Percentiles rank a stretch among this genome's conserved stretches.
Conservation (phyloP, 2,888 invertebrate species). For the Sarcophaga subvicina region DNA sequence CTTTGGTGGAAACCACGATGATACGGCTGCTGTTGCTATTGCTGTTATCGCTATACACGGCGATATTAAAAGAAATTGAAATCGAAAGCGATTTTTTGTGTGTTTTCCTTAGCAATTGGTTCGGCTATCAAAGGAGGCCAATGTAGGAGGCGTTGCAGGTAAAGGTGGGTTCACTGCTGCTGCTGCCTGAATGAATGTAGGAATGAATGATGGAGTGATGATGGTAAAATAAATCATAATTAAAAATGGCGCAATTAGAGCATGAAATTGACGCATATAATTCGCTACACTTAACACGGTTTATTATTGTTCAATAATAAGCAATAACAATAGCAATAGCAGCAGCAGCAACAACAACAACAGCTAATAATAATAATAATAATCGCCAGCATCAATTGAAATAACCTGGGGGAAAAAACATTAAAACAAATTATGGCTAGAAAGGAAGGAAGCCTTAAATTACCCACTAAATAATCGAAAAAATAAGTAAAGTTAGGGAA, state of each 20-base stretch:
- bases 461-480: background rate
- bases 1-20: background rate
- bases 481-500: no score
- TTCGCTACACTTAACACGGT: constrained; percentile 60
- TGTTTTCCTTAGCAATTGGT: constrained; percentile 7
- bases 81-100: background rate
- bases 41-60: background rate
- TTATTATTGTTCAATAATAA: constrained; percentile 63
- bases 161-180: background rate
- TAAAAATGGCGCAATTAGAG: constrained; percentile 70
- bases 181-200: background rate
- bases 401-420: background rate
- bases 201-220: constrained; percentile 1
- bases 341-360: background rate
- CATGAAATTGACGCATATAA: constrained; percentile 70
- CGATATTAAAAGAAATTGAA: background rate
- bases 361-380: background rate
- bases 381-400: constrained; percentile 16
- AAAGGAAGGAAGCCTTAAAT: background rate
- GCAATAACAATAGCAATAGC: constrained; percentile 31
- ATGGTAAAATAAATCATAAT: constrained; percentile 69
- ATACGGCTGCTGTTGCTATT: background rate
- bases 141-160: no score
- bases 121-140: background rate
- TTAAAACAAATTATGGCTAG: background rate